Evolutionary conservation across 2,797 vertebrate species (phyloP), one percentile per base, ranked within the genome.

Genomic region (Sebastiscus albofasciatus): DNA sequence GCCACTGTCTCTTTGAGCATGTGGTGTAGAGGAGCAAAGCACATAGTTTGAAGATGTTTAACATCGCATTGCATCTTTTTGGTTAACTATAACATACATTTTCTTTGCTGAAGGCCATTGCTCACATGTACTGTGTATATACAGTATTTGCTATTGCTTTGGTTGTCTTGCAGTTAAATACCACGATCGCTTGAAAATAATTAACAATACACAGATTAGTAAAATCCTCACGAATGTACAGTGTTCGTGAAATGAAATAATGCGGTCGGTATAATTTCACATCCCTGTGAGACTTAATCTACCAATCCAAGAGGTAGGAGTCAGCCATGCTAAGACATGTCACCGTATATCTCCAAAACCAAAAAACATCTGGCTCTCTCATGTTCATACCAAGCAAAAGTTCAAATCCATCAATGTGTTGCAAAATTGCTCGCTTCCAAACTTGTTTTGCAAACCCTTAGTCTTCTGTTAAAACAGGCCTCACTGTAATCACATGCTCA

Each of bases 91-190:
- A 22, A 69, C 11, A 60, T 8, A 54, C 0, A 18, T 42, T 46
- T 54, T 2, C 34, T 67, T 46, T 27, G 49, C 77, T 55, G 56
- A 84, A 82, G 64, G 83, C 78, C 29, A 72, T 67, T 61, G 14
- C 33, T 73, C 55, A 67, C 31, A 61, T 54, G 29, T 27, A 42
- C 66, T 69, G 7, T 69, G 7, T 31, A 55, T 62, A 36, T 29
- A 69, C 34, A 69, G 56, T 74, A 56, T 62, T 72, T 72, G 55
- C 67, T 72, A 72, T 82, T 77, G 1, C 60, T 83, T 87, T 86
- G 85, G 72, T 83, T 64, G 11, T 72, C 22, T 67, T 80, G 62
- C 1, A 31, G 55, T 77, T 39, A 69, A 73, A 76, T 75, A 56
- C 64, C 16, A 73, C 27, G 46, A 83, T 77, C 64, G 20, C 42